Evolutionary conservation across 2,797 vertebrate species (phyloP).

Genomic region (Apogon talboti): DNA sequence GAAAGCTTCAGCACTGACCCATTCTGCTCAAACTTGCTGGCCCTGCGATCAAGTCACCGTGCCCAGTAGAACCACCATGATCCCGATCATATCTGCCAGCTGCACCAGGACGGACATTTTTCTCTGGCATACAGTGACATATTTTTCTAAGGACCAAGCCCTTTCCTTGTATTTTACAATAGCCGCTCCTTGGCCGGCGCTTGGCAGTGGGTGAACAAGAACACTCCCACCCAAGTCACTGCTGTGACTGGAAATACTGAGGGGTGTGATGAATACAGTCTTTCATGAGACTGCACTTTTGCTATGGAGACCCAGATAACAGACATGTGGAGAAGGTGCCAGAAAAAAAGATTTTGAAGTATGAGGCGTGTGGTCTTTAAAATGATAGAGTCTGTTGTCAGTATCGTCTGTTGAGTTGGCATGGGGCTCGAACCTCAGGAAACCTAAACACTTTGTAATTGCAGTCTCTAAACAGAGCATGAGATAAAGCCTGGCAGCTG

Average conservation of each 20-base stretch:
- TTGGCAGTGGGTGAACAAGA: conserved; percentile 57
- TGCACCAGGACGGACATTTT: conserved; percentile 62
- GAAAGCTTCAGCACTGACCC: conserved; percentile 8
- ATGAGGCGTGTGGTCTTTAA: conserved; percentile 6
- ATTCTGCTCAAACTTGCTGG: conserved; percentile 46
- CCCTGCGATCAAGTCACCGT: conserved; percentile 63
- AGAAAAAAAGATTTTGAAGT: not conserved
- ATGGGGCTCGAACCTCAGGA: conserved; percentile 23
- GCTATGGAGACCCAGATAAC: conserved; percentile 23
- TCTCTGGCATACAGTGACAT: conserved; percentile 80
- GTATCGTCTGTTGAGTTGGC: conserved; percentile 24
- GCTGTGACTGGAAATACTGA: conserved; percentile 66
- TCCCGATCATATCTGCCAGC: conserved; percentile 87
- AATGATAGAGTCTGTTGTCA: not conserved
- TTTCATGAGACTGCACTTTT: conserved; percentile 30
- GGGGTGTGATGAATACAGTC: conserved; percentile 33
- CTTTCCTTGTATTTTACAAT: conserved; percentile 93
- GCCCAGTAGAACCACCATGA: conserved; percentile 45
- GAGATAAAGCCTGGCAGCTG: conserved; percentile 9
- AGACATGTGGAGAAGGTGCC: too few species aligned
- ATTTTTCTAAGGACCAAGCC: conserved; percentile 91
- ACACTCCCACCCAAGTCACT: conserved; percentile 58
- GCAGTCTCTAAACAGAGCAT: conserved; percentile 24
- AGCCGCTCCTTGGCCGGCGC: conserved; percentile 65
- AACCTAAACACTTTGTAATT: conserved; percentile 19